phyloP scores from a whole-genome alignment of 2,797 vertebrate species.

The Enoplosus armatus region DNA sequence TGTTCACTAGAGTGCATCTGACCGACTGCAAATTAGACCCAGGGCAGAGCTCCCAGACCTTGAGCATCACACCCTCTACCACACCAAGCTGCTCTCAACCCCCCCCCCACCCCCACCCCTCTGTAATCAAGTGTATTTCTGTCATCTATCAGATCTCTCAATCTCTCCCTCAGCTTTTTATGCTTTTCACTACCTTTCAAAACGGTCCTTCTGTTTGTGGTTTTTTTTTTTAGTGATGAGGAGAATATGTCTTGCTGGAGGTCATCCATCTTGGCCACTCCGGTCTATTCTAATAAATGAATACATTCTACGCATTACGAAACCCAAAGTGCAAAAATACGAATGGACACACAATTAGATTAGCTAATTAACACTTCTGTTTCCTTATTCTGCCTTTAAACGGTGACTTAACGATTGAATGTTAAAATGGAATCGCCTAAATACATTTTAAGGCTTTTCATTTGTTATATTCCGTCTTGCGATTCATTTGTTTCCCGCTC shows the following conservation, averaged over 20 bases:
- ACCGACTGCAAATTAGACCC: constrained; percentile 12
- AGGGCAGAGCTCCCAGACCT: background rate
- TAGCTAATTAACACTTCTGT: background rate
- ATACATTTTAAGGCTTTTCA: background rate
- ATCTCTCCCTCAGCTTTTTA: background rate
- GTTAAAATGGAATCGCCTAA: too few species aligned
- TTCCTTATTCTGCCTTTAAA: background rate
- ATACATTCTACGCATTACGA: background rate
- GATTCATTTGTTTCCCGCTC: background rate
- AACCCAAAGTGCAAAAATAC: background rate
- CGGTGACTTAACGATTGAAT: background rate
- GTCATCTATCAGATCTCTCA: background rate
- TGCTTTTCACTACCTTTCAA: background rate
- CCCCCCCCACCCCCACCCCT: too few species aligned
- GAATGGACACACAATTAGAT: too few species aligned
- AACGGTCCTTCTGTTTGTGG: background rate
- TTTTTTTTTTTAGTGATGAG: too few species aligned
- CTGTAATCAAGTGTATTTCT: background rate
- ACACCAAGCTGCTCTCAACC: constrained; percentile 3
- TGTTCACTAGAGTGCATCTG: constrained; percentile 1
- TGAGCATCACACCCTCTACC: constrained; percentile 1
- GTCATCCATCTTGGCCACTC: background rate
- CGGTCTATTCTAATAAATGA: background rate
- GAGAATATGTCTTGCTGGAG: background rate
- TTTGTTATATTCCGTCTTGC: background rate